These are phyloP conservation scores for Trichonephila clavipes DNA, from an alignment of 1,140 invertebrate species.

Conservation along the genomic window DNA sequence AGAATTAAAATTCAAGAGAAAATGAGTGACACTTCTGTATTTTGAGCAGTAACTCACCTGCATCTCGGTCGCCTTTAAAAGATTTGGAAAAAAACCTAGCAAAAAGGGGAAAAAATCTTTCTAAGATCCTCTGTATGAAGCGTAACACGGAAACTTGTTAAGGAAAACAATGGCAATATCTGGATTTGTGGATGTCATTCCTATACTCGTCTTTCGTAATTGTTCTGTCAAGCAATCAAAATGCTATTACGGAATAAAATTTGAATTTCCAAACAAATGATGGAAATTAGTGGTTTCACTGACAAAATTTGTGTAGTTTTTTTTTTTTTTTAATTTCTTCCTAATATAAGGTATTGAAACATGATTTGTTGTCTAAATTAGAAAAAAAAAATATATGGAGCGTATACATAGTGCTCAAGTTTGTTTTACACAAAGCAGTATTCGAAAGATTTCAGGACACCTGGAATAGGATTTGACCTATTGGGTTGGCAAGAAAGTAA, in stretches of 20 bases:
- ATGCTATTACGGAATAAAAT: background rate
- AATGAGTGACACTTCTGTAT: background rate
- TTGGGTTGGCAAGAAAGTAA: slow-evolving; percentile 60
- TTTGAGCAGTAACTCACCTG: background rate
- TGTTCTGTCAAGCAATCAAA: slow-evolving; percentile 34
- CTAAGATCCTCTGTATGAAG: background rate
- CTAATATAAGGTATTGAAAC: too few species aligned
- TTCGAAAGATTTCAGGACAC: too few species aligned
- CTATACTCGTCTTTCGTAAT: slow-evolving; percentile 9
- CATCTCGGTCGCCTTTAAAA: background rate
- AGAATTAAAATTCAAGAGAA: too few species aligned
- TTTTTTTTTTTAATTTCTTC: too few species aligned
- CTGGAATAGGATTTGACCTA: background rate
- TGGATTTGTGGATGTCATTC: background rate
- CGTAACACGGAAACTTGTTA: background rate
- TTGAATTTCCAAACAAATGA: background rate
- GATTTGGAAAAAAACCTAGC: background rate
- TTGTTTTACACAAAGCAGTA: too few species aligned
- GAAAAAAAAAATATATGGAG: too few species aligned
- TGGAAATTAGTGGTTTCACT: background rate
- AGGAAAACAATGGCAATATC: background rate
- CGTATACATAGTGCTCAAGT: too few species aligned
- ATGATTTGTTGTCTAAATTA: too few species aligned
- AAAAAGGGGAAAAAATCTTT: background rate
- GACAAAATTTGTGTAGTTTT: too few species aligned